Evolutionary conservation across 2,113 vertebrate genomes (phyloP).

Genomic region (Melanostigma gelatinosum): DNA sequence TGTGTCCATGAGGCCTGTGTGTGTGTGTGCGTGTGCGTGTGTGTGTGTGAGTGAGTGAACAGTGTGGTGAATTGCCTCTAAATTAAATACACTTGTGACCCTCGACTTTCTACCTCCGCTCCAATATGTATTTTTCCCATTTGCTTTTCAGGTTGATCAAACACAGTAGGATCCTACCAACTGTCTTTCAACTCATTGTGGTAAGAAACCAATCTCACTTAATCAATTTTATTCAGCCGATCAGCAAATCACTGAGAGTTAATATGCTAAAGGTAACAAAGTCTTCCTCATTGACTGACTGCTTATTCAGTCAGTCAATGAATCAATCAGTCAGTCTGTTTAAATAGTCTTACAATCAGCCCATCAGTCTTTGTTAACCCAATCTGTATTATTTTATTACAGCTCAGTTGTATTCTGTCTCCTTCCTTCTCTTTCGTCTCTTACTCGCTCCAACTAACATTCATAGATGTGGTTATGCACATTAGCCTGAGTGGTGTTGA

Average conservation of each 20-base stretch:
- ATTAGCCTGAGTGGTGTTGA: slow-evolving; percentile 62
- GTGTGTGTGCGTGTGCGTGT: slow-evolving; percentile 21
- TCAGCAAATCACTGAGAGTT: not conserved
- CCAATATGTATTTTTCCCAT: slow-evolving; percentile 39
- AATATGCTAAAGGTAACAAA: too few relatives aligned
- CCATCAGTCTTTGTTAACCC: slow-evolving; percentile 19
- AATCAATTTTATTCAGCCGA: slow-evolving; percentile 21
- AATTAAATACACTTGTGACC: slow-evolving; percentile 52
- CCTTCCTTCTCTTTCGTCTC: slow-evolving; percentile 24
- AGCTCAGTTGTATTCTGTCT: slow-evolving; percentile 10
- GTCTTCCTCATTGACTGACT: too few relatives aligned
- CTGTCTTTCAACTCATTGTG: slow-evolving; percentile 68
- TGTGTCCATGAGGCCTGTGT: not conserved
- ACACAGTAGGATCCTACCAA: slow-evolving; percentile 54
- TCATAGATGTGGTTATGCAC: slow-evolving; percentile 64
- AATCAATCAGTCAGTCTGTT: slow-evolving; percentile 24
- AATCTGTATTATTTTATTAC: slow-evolving; percentile 17
- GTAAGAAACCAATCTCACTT: slow-evolving; percentile 59
- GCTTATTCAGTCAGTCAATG: slow-evolving; percentile 4
- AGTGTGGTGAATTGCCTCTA: slow-evolving; percentile 28
- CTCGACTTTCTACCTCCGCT: slow-evolving; percentile 18
- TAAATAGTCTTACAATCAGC: slow-evolving; percentile 15
- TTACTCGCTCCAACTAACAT: slow-evolving; percentile 25
- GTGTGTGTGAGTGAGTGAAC: slow-evolving; percentile 21
- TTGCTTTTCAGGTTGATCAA: slow-evolving; percentile 65